Evolutionary conservation across 1,140 invertebrate genomes (phyloP).

Genomic region (Cyrtorhinus lividipennis): DNA sequence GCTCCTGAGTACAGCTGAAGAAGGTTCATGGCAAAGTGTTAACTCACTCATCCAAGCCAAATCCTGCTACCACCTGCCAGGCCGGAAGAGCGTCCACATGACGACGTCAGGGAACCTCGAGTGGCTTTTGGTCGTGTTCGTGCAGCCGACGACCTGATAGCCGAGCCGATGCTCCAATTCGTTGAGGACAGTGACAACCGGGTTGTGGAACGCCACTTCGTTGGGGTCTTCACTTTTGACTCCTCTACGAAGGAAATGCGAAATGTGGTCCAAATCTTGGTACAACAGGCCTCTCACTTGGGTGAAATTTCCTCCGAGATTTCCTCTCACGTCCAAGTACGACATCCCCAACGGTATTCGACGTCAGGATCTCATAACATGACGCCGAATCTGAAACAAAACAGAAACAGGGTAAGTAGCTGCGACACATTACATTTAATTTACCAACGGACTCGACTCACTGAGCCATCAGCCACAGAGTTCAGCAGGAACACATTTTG

Average conservation of each 20-base stretch:
- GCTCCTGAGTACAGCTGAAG: too few relatives aligned
- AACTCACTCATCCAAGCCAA: too few relatives aligned
- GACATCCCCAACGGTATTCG: constrained; percentile 20
- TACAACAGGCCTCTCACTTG: constrained; percentile 24
- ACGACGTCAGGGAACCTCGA: constrained; percentile 7
- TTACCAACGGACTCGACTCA: too few relatives aligned
- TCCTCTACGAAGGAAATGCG: constrained; percentile 17
- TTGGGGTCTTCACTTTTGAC: constrained; percentile 22
- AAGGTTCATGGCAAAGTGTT: too few relatives aligned
- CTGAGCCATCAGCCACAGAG: too few relatives aligned
- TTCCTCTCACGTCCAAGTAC: constrained; percentile 24
- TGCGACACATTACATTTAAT: too few relatives aligned
- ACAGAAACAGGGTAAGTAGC: too few relatives aligned
- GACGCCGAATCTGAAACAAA: too few relatives aligned
- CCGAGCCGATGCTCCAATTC: constrained; percentile 25
- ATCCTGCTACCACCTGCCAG: background rate
- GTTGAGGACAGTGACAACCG: constrained; percentile 25
- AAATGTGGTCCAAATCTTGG: constrained; percentile 21
- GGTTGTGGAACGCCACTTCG: constrained; percentile 25
- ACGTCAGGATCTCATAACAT: background rate
- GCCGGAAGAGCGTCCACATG: constrained; percentile 18
- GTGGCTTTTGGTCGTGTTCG: constrained; percentile 11
- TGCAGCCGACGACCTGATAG: constrained; percentile 24
- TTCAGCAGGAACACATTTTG: too few relatives aligned
- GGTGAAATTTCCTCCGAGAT: constrained; percentile 24